Evolutionary conservation across 2,113 vertebrate genomes (phyloP).

Genomic region (Corythaixoides concolor): DNA sequence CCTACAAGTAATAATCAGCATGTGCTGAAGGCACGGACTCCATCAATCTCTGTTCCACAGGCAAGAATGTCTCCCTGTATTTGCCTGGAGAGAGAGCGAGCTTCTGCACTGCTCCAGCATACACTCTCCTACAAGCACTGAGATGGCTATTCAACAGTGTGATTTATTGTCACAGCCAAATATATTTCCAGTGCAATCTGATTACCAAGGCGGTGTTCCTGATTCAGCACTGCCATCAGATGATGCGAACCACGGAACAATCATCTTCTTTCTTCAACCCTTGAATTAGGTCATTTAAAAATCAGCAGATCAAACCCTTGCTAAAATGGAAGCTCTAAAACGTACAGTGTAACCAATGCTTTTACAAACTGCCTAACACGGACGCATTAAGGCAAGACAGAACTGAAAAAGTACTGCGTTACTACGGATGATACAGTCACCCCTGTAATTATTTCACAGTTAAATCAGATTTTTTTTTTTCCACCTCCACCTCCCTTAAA

Average conservation of each 20-base stretch:
- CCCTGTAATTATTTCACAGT: constrained; percentile 16
- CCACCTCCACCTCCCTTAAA: background rate
- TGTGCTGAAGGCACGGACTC: background rate
- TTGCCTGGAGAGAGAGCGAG: background rate
- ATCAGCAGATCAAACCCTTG: constrained; percentile 7
- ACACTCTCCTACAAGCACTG: background rate
- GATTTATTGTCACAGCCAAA: constrained; percentile 39
- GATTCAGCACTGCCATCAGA: background rate
- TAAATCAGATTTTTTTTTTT: background rate
- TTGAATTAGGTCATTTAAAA: constrained; percentile 11
- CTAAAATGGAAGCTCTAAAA: constrained; percentile 31
- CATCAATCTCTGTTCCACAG: background rate
- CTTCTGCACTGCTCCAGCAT: background rate
- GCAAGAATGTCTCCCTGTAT: background rate
- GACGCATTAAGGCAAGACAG: constrained; percentile 13
- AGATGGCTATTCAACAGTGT: background rate
- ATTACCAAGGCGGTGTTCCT: constrained; percentile 7
- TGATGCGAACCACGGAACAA: background rate
- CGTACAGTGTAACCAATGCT: background rate
- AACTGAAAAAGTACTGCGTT: background rate
- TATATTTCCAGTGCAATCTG: constrained; percentile 39
- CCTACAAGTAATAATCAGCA: background rate
- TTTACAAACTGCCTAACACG: background rate
- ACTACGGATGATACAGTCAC: background rate
- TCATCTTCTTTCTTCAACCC: background rate